Evolutionary conservation across 2,888 invertebrate species (phyloP).

Genomic region (Xylota sylvarum): DNA sequence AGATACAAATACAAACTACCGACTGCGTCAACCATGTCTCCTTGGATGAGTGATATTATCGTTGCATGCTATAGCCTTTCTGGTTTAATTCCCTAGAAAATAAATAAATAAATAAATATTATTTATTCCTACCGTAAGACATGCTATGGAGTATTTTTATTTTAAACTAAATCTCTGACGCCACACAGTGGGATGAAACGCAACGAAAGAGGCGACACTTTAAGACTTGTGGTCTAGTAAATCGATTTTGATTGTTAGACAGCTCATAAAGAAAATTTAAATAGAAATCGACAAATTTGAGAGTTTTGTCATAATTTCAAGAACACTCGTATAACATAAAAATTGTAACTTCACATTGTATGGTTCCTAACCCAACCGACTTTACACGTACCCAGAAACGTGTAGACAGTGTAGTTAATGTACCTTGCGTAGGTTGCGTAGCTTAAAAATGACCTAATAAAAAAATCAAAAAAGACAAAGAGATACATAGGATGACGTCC

Average conservation of each 20-base stretch:
- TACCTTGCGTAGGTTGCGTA: too few species aligned
- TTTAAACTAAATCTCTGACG: conserved; percentile 3
- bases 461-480: too few species aligned
- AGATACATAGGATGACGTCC: too few species aligned
- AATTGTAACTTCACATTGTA: too few species aligned
- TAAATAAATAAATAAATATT: conserved; percentile 12
- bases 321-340: too few species aligned
- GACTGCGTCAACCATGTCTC: conserved; percentile 49
- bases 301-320: too few species aligned
- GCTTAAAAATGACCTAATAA: too few species aligned
- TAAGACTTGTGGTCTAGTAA: not conserved
- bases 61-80: conserved; percentile 26
- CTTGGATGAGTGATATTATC: conserved; percentile 56
- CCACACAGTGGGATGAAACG: conserved; percentile 8
- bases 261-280: too few species aligned
- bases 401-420: too few species aligned
- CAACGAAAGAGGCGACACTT: not conserved
- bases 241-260: not conserved
- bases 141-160: not conserved
- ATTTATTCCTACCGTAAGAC: not conserved
- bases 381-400: too few species aligned
- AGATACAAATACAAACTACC: conserved; percentile 8
- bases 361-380: too few species aligned
- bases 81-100: conserved; percentile 25
- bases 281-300: too few species aligned